These are phyloP conservation scores for Rhinatrema bivittatum DNA, from an alignment of 2,797 vertebrate genomes.

Conservation along the genomic window DNA sequence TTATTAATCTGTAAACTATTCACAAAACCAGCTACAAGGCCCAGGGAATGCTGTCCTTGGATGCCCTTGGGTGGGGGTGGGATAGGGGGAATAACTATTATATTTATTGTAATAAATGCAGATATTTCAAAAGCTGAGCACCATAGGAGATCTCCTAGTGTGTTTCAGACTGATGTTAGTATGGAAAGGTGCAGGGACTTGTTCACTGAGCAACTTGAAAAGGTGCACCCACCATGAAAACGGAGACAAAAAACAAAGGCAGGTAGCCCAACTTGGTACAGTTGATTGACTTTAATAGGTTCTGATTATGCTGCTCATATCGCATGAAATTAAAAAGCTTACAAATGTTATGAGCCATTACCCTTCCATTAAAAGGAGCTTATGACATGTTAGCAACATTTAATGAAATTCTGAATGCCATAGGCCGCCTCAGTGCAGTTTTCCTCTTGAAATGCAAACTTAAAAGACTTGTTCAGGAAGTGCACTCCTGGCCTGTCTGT, in stretches of 20 bases:
- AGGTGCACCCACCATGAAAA: conserved; percentile 32
- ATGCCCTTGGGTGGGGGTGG: too few species aligned
- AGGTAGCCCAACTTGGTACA: conserved; percentile 47
- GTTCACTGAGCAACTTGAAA: conserved; percentile 12
- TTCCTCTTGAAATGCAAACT: conserved; percentile 36
- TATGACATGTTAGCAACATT: conserved; percentile 63
- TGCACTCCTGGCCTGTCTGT: conserved; percentile 2
- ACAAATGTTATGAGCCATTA: conserved; percentile 68
- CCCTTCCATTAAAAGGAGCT: conserved; percentile 62
- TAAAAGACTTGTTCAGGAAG: conserved; percentile 15
- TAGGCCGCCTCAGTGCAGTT: conserved; percentile 34
- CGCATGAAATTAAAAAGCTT: conserved; percentile 75
- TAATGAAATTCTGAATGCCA: conserved; percentile 63
- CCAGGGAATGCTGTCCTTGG: too few species aligned
- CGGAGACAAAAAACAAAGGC: conserved; percentile 47
- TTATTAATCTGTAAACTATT: too few species aligned
- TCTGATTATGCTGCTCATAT: conserved; percentile 66
- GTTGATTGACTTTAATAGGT: conserved; percentile 59
- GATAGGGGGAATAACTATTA: too few species aligned
- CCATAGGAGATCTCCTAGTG: not conserved
- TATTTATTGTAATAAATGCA: not conserved
- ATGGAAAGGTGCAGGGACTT: conserved; percentile 2
- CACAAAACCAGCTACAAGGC: too few species aligned
- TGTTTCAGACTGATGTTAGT: not conserved
- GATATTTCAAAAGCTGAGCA: not conserved